Evolutionary conservation across 2,888 invertebrate genomes (phyloP).

Genomic region (Drosophila algonquin): DNA sequence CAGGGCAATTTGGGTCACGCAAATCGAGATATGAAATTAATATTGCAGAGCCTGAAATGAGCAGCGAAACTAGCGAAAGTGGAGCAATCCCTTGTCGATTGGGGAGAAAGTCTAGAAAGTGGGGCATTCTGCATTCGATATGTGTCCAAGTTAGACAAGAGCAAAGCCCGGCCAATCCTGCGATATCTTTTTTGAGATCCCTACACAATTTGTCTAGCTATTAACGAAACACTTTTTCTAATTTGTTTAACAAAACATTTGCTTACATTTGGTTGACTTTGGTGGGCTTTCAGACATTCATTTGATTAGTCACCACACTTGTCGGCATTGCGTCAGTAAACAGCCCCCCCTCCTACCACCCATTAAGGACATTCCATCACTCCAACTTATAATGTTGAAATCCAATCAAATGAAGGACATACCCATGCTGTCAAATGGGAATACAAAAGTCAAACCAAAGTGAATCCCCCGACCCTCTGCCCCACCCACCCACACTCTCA

Average conservation of each 20-base stretch:
- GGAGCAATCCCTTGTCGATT: not conserved
- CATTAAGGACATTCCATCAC: not conserved
- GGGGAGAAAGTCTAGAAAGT: not conserved
- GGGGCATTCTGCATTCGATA: not conserved
- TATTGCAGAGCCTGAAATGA: slow-evolving; percentile 60
- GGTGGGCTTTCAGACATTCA: not conserved
- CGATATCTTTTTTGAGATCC: too few species aligned
- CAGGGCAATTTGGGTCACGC: slow-evolving; percentile 69
- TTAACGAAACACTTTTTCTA: not conserved
- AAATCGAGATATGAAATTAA: slow-evolving; percentile 78
- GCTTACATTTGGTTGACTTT: not conserved
- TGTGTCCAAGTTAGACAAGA: not conserved
- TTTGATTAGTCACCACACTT: not conserved
- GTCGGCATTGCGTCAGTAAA: not conserved
- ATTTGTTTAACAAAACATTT: not conserved
- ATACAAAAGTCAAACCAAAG: slow-evolving; percentile 12
- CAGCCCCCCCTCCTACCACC: not conserved
- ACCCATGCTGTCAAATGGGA: slow-evolving; percentile 9
- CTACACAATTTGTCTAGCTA: not conserved
- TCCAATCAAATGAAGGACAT: slow-evolving; percentile 14
- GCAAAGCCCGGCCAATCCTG: too few species aligned
- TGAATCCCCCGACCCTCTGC: slow-evolving; percentile 14
- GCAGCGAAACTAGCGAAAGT: slow-evolving; percentile 20
- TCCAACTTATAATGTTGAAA: not conserved
- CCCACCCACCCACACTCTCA: slow-evolving; percentile 1